Percentiles rank a stretch among this genome's conserved stretches.
Conservation (phyloP, 2,113 vertebrate genomes). For the Engystomops pustulosus region DNA sequence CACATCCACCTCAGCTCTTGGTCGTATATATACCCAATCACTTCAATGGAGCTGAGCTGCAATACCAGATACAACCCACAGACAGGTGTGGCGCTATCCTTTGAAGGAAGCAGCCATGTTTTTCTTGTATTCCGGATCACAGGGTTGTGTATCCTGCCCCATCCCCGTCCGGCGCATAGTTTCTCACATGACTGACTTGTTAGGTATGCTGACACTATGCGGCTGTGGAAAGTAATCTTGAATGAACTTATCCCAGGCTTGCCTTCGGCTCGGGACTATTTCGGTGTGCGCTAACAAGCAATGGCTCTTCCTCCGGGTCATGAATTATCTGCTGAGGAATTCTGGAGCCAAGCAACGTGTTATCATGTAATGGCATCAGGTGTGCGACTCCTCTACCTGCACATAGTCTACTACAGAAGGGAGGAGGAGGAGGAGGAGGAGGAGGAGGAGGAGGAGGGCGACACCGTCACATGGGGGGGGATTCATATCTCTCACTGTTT, state of each 20-base stretch:
- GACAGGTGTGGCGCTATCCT: not conserved
- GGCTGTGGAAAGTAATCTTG: slow-evolving; percentile 49
- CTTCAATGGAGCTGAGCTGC: not conserved
- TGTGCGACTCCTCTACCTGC: not conserved
- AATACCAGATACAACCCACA: not conserved
- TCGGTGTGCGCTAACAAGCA: slow-evolving; percentile 28
- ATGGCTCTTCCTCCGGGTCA: slow-evolving; percentile 32
- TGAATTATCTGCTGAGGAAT: slow-evolving; percentile 40
- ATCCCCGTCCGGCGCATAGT: slow-evolving; percentile 23
- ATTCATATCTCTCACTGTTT: no score
- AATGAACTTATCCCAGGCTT: slow-evolving; percentile 57
- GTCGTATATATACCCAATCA: no score
- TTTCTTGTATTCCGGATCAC: not conserved
- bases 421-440: not conserved
- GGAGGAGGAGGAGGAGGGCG: no score
- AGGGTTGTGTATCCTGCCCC: not conserved
- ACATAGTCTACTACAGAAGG: not conserved
- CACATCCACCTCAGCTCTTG: no score
- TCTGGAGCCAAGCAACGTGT: slow-evolving; percentile 11
- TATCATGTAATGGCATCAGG: not conserved
- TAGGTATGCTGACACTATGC: slow-evolving; percentile 47
- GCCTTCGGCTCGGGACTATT: slow-evolving; percentile 40
- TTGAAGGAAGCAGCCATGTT: not conserved
- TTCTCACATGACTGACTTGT: slow-evolving; percentile 48
- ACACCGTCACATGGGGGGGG: no score